These are phyloP conservation scores for Steinernema scapterisci DNA, from an alignment of 2,888 invertebrate genomes.

Conservation along the genomic window DNA sequence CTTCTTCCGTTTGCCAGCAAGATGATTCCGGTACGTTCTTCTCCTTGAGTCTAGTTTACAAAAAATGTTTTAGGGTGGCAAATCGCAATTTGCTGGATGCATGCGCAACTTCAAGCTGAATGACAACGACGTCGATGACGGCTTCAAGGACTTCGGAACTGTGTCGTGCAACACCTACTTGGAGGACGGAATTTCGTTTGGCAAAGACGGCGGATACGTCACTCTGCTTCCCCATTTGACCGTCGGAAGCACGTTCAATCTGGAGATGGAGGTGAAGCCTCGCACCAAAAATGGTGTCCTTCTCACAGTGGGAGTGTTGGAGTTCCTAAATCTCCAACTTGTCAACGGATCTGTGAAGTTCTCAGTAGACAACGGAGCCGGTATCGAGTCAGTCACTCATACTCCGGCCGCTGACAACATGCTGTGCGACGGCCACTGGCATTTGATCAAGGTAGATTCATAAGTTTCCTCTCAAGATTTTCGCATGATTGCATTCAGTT, in stretches of 20 bases:
- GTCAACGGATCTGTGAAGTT: conserved; percentile 69
- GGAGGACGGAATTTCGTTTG: conserved; percentile 70
- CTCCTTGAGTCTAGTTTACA: conserved; percentile 22
- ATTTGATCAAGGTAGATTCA: conserved; percentile 74
- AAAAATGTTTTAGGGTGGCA: conserved; percentile 40
- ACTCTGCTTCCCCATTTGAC: conserved; percentile 54
- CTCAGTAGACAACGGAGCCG: conserved; percentile 74
- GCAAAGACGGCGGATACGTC: conserved; percentile 69
- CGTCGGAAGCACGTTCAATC: conserved; percentile 55
- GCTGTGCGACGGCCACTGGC: conserved; percentile 94
- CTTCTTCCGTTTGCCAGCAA: conserved; percentile 43
- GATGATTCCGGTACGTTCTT: conserved; percentile 46
- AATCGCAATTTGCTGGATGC: conserved; percentile 68
- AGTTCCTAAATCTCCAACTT: conserved; percentile 85
- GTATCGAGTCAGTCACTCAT: conserved; percentile 72
- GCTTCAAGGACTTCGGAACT: conserved; percentile 43
- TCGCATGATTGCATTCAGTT: conserved; percentile 72
- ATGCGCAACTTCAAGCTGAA: conserved; percentile 68
- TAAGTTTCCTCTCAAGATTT: neutral
- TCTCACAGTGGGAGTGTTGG: conserved; percentile 69
- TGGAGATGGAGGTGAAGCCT: conserved; percentile 64
- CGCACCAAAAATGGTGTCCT: conserved; percentile 61
- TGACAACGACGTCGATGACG: conserved; percentile 49
- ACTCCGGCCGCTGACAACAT: conserved; percentile 67
- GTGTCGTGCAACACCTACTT: conserved; percentile 66